A percentile compares a stretch with the other conserved stretches of the same genome.
These are phyloP conservation scores for Thelaira solivaga DNA, from an alignment of 2,888 invertebrate genomes.

Conservation along the genomic window DNA sequence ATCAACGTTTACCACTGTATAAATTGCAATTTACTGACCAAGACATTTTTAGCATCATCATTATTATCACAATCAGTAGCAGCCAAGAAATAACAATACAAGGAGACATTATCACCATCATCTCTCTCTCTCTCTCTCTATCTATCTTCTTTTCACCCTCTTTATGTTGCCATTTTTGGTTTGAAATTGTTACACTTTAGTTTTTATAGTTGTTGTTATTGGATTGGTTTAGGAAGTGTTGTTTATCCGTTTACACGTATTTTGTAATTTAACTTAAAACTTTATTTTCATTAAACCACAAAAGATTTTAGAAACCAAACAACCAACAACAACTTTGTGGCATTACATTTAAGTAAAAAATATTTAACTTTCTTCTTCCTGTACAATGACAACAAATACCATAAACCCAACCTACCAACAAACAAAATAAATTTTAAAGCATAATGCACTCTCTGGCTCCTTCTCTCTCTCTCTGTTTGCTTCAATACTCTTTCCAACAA, in stretches of 20 bases:
- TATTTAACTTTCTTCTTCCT: conserved; percentile 17
- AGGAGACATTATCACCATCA: conserved; percentile 1
- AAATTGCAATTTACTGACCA: conserved; percentile 60
- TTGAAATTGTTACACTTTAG: conserved; percentile 34
- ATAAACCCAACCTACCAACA: not conserved
- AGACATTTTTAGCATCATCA: conserved; percentile 39
- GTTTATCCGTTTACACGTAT: conserved; percentile 63
- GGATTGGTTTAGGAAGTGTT: conserved; percentile 46
- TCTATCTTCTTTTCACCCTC: too few relatives aligned
- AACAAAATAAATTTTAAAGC: conserved; percentile 11
- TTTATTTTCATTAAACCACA: conserved; percentile 64
- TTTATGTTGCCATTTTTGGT: conserved; percentile 11
- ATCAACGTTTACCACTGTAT: conserved; percentile 60
- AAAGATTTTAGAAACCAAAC: conserved; percentile 51
- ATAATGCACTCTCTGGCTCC: conserved; percentile 11
- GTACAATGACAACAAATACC: conserved; percentile 38
- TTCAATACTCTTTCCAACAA: not conserved
- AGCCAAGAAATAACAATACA: not conserved
- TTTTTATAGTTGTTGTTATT: conserved; percentile 23
- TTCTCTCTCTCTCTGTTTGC: too few relatives aligned
- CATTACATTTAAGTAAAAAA: conserved; percentile 32
- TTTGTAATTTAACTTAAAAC: conserved; percentile 65
- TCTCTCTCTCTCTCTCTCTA: too few relatives aligned
- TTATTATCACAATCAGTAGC: not conserved
- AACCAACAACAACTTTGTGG: conserved; percentile 51